Conservation (phyloP, 2,113 vertebrate species). For the Paradisaea rubra region DNA sequence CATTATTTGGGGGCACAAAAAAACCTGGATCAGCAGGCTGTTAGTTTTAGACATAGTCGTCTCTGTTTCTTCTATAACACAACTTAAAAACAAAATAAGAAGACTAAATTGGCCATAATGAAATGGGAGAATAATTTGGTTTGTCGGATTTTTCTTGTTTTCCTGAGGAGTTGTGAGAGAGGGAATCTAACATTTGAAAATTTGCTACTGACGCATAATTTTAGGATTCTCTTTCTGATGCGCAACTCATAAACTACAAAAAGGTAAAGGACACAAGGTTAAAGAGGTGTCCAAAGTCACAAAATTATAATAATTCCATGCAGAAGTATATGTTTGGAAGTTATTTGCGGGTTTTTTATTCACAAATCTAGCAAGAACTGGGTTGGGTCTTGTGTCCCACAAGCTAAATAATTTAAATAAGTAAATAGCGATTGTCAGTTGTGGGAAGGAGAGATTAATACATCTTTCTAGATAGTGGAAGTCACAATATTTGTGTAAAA, state of each 20-base stretch:
- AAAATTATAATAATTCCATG: neutral
- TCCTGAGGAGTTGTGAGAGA: neutral
- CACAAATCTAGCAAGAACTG: neutral
- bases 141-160: neutral
- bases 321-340: neutral
- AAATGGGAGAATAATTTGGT: neutral
- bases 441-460: neutral
- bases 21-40: neutral
- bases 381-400: neutral
- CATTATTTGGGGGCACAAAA: neutral
- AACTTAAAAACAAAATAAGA: neutral
- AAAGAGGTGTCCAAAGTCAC: neutral
- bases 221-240: neutral
- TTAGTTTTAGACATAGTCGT: neutral
- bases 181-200: neutral
- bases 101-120: neutral
- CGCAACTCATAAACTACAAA: neutral
- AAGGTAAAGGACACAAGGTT: neutral
- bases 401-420: neutral
- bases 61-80: neutral
- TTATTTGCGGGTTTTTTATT: neutral
- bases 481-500: neutral
- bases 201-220: neutral
- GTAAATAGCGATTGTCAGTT: rapidly evolving
- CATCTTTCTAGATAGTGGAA: neutral